Conservation (phyloP, 2,797 vertebrate species). For the Danio aesculapii region DNA sequence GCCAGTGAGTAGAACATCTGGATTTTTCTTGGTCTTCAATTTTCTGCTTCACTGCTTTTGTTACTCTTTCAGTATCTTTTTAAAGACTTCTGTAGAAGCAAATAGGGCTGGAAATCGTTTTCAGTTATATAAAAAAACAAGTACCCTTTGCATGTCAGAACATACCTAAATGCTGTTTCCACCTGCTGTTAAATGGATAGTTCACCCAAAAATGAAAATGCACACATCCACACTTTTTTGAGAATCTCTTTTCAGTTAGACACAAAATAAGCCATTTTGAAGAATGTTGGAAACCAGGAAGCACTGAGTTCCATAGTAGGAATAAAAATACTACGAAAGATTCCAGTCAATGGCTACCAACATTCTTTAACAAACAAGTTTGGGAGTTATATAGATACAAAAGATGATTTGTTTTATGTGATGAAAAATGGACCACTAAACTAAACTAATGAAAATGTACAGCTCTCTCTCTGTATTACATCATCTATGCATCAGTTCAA, state of each 20-base stretch:
- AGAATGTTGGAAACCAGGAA: too few species aligned
- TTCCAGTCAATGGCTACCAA: too few species aligned
- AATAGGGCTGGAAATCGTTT: neutral
- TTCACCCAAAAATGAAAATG: too few species aligned
- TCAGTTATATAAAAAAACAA: neutral
- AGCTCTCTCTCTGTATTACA: neutral
- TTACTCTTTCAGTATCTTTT: neutral
- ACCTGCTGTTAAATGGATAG: too few species aligned
- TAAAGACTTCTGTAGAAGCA: neutral
- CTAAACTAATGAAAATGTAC: neutral
- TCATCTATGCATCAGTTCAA: neutral
- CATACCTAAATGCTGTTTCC: too few species aligned
- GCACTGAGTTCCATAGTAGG: too few species aligned
- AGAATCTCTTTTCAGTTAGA: too few species aligned
- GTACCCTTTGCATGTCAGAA: too few species aligned
- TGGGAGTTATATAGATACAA: neutral
- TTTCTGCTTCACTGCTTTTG: slow-evolving; percentile 1
- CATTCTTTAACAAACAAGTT: neutral
- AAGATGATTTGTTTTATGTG: neutral
- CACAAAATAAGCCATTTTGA: too few species aligned
- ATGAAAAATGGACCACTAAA: too few species aligned
- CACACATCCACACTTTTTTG: too few species aligned
- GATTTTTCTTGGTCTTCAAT: neutral
- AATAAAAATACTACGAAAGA: too few species aligned
- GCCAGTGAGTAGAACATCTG: slow-evolving; percentile 80